Base-by-base conservation (phyloP, 2,113 vertebrate species). In the Rhinichthys klamathensis region DNA sequence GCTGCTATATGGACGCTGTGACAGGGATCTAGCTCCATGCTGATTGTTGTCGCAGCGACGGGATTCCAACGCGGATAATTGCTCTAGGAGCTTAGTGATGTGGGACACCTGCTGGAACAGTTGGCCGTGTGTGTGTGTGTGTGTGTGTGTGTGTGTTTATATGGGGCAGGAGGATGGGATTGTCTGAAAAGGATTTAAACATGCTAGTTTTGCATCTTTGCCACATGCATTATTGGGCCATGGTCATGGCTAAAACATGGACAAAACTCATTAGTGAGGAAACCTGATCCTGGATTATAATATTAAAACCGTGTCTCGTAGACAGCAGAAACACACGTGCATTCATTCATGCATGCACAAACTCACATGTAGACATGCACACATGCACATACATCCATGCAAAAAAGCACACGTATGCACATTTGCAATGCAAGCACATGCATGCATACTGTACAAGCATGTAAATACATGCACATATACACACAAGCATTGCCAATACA, bases 61-160 rank as follows among this genome's bases (percentile, higher is more conserved):
- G 92, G 90, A 94, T 93, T 91, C 92, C 92, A 88, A 90, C 60
- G 87, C 90, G 92, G 92, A 95, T 95, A 94, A 95, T 92, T 93
- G 93, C 93, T 92, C 90, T 91, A 94, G 90, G 93, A 92, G 93
- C 91, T 95, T 95, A 94, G 93, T 88, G 80, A 89, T 85, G 91
- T 80, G 80, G 92, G 94, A 93, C 94, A 95, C 93, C 94, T 95
- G 95, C 93, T 85, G 54, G 90, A 93, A 92, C 94, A 93, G 92
- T 93, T 93, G 92, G 92, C 90, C 46, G 82, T 76, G 86, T 84
- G 86, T 85, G 30, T 85, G 85, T 80, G 81, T 89, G 61, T 46
- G 82, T 78, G 87, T 84, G 86, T 85, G 30, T 85, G 85, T 78
- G 81, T 89, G 61, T 89, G 60, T 88, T 89, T 90, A 83, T 89